Evolutionary conservation across 2,888 invertebrate genomes (phyloP), one percentile per base, ranked within the genome.

Genomic region (Mechanitis messenoides): DNA sequence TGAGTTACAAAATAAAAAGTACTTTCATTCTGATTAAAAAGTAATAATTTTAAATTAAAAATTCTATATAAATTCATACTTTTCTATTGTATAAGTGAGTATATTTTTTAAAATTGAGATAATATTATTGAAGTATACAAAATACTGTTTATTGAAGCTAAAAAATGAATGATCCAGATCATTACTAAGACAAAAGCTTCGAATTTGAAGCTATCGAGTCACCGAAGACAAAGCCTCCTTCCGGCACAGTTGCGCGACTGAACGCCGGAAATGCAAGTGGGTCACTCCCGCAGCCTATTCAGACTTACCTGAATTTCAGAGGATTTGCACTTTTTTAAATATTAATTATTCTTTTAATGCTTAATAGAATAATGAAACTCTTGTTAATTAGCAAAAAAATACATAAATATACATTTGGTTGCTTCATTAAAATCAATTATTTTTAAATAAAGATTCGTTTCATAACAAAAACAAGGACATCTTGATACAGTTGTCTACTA

Each of bases 191-290:
- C 31, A 50, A 50, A 50, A 31, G 6, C 47, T 47, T 20, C 50
- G 50, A 50, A 31, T 50, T 31, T 31, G 50, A 50, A 50, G 50
- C 50, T 6, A 50, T 50, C 31, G 50, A 50, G 50, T 50, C 31
- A 50, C 20, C 28, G n/a, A 31, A 50, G 31, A 50, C 50, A 50
- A 50, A 31, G 50, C 50, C 50, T 59, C 58, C 58, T 35, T 31
- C 42, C 45, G 54, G 58, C 45, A n/a, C 45, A 45, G 42, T 55
- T 54, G 20, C 46, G 45, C 45, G 54, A 59, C 38, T 54, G 59
- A 53, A 46, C 11, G 45, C 59, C 59, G 59, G 59, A 59, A 46
- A 35, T 20, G 45, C 54, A 59, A 59, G 45, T 59, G 35, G 59
- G 55, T 38, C 59, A 55, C 53, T 54, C 45, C 53, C 35, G 53